Evolutionary conservation across 2,113 vertebrate genomes (phyloP).

Genomic region (pig (Sus scrofa)): T2T-Sscrofa CM000816.6:68270001-68270500

Average conservation of each 20-base stretch:
- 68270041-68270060: not conserved
- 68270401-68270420: too few relatives aligned
- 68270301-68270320: not conserved
- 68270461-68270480: not conserved
- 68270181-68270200: not conserved
- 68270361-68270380: not conserved
- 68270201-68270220: not conserved
- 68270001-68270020: not conserved
- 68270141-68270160: not conserved
- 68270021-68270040: not conserved
- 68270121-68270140: not conserved
- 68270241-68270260: not conserved
- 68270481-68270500: not conserved
- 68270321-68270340: not conserved
- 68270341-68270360: not conserved
- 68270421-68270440: not conserved
- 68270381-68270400: not conserved
- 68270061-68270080: not conserved
- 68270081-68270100: not conserved
- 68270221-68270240: not conserved
- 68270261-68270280: not conserved
- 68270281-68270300: not conserved
- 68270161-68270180: not conserved
- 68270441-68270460: not conserved
- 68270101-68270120: not conserved